These are phyloP conservation scores for Malurus elegans DNA, from an alignment of 2,113 vertebrate species.

Conservation along the genomic window DNA sequence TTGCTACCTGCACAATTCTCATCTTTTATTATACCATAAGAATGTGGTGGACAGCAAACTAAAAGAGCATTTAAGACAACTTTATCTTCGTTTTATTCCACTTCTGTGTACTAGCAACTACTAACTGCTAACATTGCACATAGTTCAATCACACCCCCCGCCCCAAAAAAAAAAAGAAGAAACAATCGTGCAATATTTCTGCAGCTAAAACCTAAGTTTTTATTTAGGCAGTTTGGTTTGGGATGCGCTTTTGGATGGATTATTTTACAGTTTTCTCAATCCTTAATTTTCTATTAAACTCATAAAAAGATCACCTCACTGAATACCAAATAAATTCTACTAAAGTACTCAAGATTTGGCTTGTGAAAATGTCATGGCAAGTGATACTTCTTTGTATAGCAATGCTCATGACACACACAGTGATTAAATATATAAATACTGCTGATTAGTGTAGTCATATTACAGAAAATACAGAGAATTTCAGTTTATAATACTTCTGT, in stretches of 20 bases:
- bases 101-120: neutral
- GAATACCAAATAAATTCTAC: neutral
- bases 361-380: neutral
- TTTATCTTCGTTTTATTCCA: neutral
- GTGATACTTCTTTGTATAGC: neutral
- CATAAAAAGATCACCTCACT: neutral
- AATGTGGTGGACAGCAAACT: neutral
- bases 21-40: neutral
- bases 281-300: neutral
- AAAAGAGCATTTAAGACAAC: neutral
- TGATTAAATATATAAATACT: slow-evolving; percentile 4
- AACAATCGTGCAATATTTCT: neutral
- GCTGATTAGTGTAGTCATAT: neutral
- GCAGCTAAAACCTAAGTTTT: neutral
- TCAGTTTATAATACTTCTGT: neutral
- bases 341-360: neutral
- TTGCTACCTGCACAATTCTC: neutral
- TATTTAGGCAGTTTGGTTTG: neutral
- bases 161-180: neutral
- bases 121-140: neutral
- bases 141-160: rapidly evolving
- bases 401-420: neutral
- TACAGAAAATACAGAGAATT: neutral
- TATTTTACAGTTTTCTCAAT: neutral
- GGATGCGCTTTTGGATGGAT: neutral